Evolutionary conservation across 2,797 vertebrate genomes (phyloP).

Genomic region (Brotogeris chrysoptera): DNA sequence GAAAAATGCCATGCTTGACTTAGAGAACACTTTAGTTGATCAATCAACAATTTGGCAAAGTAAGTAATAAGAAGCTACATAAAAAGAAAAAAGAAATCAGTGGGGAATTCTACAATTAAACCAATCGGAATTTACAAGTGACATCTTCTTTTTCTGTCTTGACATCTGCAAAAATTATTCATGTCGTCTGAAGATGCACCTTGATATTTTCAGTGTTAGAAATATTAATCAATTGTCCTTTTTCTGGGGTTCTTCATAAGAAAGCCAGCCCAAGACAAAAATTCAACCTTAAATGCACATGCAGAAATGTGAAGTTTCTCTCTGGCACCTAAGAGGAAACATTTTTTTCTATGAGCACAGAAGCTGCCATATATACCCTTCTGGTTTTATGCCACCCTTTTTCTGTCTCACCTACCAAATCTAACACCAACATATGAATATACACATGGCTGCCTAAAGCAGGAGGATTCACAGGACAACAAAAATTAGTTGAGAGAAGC

Average conservation of each 20-base stretch:
- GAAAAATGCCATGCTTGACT: conserved; percentile 38
- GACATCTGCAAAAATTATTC: not conserved
- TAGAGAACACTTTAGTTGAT: conserved; percentile 40
- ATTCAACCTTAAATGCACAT: not conserved
- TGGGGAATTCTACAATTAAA: not conserved
- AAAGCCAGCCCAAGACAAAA: not conserved
- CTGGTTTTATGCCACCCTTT: not conserved
- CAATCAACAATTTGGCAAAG: not conserved
- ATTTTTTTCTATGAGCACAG: not conserved
- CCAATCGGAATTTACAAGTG: not conserved
- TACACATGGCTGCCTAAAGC: not conserved
- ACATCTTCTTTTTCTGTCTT: not conserved
- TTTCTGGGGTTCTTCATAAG: not conserved
- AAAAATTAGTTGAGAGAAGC: not conserved
- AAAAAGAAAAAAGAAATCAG: conserved; percentile 5
- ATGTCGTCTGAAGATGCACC: not conserved
- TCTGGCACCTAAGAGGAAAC: not conserved
- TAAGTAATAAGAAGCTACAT: not conserved
- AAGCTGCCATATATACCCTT: not conserved
- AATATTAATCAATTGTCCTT: not conserved
- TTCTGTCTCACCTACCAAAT: not conserved
- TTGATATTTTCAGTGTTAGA: not conserved
- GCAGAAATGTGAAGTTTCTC: not conserved
- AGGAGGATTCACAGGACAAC: not conserved
- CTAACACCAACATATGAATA: not conserved